phyloP scores from a whole-genome alignment of 1,140 invertebrate species.

The Harlomillsia oculata region DNA sequence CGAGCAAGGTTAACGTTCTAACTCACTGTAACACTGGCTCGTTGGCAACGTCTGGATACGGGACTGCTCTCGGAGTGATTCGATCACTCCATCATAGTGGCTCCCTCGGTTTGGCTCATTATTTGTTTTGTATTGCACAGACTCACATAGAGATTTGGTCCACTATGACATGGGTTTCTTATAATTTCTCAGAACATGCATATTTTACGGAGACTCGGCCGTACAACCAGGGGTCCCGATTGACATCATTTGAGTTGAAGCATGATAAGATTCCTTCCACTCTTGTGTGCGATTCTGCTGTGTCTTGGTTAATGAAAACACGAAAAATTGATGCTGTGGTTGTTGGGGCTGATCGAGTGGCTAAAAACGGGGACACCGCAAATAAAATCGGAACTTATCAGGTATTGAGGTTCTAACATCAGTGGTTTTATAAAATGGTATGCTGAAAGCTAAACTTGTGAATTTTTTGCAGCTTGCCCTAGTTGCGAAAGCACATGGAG shows the following conservation, averaged over 20 bases:
- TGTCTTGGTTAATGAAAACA: slow-evolving; percentile 76
- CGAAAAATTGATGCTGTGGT: slow-evolving; percentile 66
- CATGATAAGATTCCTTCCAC: slow-evolving; percentile 87
- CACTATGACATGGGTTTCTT: no score
- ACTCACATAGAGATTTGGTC: not conserved
- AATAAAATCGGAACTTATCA: slow-evolving; percentile 99
- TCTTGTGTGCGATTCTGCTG: slow-evolving; percentile 91
- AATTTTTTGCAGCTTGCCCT: slow-evolving; percentile 63
- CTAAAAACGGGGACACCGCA: slow-evolving; percentile 93
- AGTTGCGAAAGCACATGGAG: slow-evolving; percentile 74
- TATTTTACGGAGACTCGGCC: slow-evolving; percentile 96
- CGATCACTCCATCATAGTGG: slow-evolving; percentile 61
- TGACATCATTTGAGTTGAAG: slow-evolving; percentile 92
- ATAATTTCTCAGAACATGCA: slow-evolving; percentile 56
- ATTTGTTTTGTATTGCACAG: no score
- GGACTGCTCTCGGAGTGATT: slow-evolving; percentile 92
- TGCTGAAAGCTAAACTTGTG: not conserved
- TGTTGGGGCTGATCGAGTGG: slow-evolving; percentile 83
- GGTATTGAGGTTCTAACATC: slow-evolving; percentile 39
- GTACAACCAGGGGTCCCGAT: slow-evolving; percentile 89
- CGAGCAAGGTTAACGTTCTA: slow-evolving; percentile 58
- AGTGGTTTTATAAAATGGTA: not conserved
- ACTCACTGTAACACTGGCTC: slow-evolving; percentile 95
- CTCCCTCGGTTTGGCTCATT: slow-evolving; percentile 65
- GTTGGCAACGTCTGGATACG: slow-evolving; percentile 90